Evolutionary conservation across 2,888 invertebrate species (phyloP).

Genomic region (Ypsolopha sequella): DNA sequence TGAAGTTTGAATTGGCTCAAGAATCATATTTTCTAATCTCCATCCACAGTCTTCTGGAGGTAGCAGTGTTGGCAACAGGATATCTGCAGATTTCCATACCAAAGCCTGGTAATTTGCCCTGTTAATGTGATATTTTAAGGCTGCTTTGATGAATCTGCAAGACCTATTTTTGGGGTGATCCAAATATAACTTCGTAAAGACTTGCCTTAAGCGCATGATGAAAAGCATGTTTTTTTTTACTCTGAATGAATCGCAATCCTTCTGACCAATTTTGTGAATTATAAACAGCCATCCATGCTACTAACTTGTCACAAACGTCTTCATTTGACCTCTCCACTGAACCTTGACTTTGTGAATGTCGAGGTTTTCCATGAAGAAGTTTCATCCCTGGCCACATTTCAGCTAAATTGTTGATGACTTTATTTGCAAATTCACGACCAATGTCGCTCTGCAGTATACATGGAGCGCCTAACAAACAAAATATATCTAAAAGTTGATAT

Average conservation of each 20-base stretch:
- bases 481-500: too few species aligned
- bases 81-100: too few species aligned
- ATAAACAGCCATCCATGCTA: slow-evolving; percentile 30
- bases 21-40: too few species aligned
- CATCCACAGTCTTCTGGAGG: too few species aligned
- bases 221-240: slow-evolving; percentile 35
- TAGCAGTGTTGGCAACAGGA: too few species aligned
- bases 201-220: slow-evolving; percentile 28
- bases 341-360: slow-evolving; percentile 27
- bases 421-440: slow-evolving; percentile 25
- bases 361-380: slow-evolving; percentile 32
- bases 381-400: slow-evolving; percentile 25
- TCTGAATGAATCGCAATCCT: slow-evolving; percentile 34
- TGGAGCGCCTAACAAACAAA: neutral
- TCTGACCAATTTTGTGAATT: slow-evolving; percentile 32
- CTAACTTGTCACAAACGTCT: slow-evolving; percentile 31
- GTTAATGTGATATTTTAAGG: too few species aligned
- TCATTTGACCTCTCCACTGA: slow-evolving; percentile 29
- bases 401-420: slow-evolving; percentile 16
- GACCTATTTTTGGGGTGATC: slow-evolving; percentile 3
- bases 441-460: too few species aligned
- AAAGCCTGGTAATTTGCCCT: too few species aligned
- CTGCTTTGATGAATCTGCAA: too few species aligned
- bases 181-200: slow-evolving; percentile 34
- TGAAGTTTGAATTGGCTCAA: too few species aligned